phyloP scores from a whole-genome alignment of 2,113 vertebrate genomes.

The Myrmecobius fasciatus region DNA sequence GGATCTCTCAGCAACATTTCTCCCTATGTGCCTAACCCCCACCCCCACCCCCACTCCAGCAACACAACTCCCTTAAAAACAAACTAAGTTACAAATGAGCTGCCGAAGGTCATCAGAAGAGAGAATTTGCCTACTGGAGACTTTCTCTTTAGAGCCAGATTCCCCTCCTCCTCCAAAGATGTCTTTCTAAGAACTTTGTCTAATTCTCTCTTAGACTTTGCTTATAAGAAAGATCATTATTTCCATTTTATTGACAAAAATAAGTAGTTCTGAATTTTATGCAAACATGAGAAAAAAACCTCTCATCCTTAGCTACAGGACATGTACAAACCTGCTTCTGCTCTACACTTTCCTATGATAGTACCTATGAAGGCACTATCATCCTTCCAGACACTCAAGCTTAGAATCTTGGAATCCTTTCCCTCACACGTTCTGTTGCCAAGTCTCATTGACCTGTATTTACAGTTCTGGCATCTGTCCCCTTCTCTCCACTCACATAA shows the following conservation, averaged over 20 bases:
- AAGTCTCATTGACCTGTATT: background rate
- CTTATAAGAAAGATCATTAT: background rate
- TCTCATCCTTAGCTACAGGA: background rate
- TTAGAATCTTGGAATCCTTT: background rate
- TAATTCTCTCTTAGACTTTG: background rate
- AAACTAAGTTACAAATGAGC: background rate
- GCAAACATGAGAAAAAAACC: background rate
- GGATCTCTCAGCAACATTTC: background rate
- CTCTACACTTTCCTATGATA: background rate
- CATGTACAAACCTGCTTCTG: background rate
- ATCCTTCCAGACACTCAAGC: background rate
- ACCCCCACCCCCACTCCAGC: background rate
- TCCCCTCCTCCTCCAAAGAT: background rate
- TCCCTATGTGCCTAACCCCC: no score
- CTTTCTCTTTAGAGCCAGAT: background rate
- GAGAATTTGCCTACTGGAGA: background rate
- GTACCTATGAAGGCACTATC: background rate
- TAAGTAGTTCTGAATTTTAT: background rate
- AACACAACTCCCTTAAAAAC: background rate
- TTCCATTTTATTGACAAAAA: background rate
- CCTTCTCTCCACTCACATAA: background rate
- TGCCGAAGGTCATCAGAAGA: background rate
- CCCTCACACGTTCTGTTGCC: background rate
- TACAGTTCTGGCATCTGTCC: background rate
- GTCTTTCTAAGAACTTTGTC: background rate